Evolutionary conservation across 2,797 vertebrate species (phyloP), one percentile per base, ranked within the genome.

Genomic region (Molossus alvarezi): DNA sequence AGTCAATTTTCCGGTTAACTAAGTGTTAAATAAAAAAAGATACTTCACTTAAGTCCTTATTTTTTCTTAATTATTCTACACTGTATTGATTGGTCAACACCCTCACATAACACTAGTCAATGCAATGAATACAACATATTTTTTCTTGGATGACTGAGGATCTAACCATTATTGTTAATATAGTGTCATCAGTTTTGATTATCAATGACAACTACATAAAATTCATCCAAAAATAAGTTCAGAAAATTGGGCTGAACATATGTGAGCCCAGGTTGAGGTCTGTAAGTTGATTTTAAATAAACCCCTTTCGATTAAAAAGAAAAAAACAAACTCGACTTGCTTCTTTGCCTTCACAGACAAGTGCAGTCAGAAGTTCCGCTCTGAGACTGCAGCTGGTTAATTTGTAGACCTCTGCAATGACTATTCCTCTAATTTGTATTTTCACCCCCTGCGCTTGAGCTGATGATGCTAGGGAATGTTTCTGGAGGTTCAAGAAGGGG

Each of bases 1-100:
- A 18, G 29, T 65, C 90, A 60, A 85, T 75, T 57, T 79, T 69
- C 88, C 64, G 45, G 72, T 86, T 85, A 95, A 83, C 8, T 41
- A 23, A 79, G 13, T 58, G 6, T 67, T 88, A 72, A 65, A 76
- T 4, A 83, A 48, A 84, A 65, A 85, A 69, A 79, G 48, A 13
- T 62, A 23, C 65, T 14, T 77, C 67, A 77, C 64, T 65, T 51
- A 65, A 58, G 58, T 41, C 18, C 21, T 67, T 72, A 18, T 37
- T 75, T 92, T 72, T 41, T 21, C 77, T 77, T 23, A 83, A 64
- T 53, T 48, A 69, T 17, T 33, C 91, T 58, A 27, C 8, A 29
- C n/a, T 12, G 4, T 4, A 27, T 3, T 17, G 51, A n/a, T 1
- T 14, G n/a, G 27, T 37, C 62, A 25, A 41, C 5, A 48, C 9